Base-by-base conservation (phyloP, 2,888 invertebrate genomes). In the Galerucella pusilla region DNA sequence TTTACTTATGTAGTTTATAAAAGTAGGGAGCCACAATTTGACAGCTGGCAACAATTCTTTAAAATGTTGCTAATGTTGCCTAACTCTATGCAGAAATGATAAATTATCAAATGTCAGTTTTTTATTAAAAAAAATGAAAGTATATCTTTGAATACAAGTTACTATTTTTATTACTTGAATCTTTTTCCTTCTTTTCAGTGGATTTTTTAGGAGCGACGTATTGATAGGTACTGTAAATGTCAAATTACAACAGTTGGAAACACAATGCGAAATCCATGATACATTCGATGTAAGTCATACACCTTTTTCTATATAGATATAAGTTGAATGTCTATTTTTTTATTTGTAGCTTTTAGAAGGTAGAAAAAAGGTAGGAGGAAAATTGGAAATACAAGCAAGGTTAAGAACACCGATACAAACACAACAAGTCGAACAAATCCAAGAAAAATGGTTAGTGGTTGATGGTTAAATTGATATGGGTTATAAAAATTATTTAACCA, bases 361-460 rank as follows among this genome's bases (percentile, higher is more conserved):
- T 0, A 91, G 97, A 35, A 94, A 95, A 81, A 89, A 94, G 14
- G 92, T 94, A 10, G 97, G 97, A 16, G 98, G 97, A 0, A 96
- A 97, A 83, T 83, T 98, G 75, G 98, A 98, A 87, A 91, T 97
- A 1, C 96, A 95, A 87, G 87, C 98, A 68, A 92, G 97, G 72
- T 90, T 98, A 25, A 91, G 98, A 74, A 95, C 97, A 84, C 98
- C 98, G 0, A 90, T 98, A 68, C 88, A 94, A 54, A 92, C 93
- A n/a, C 96, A 96, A 83, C 96, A 98, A 88, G 92, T 97, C 9
- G 96, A 96, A 85, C 93, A 94, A 85, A 91, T 94, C 45, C 93
- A 94, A 74, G 97, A 98, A 85, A 96, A 96, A 86, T 98, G 98
- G 98, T 91, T 98, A 12, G 91, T 96, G 69, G 92, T 98, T 76